A percentile compares a stretch with the other conserved stretches of the same genome.
Evolutionary conservation across 2,797 vertebrate genomes (phyloP).

Genomic region (Enteromius unitaeniatus): DNA sequence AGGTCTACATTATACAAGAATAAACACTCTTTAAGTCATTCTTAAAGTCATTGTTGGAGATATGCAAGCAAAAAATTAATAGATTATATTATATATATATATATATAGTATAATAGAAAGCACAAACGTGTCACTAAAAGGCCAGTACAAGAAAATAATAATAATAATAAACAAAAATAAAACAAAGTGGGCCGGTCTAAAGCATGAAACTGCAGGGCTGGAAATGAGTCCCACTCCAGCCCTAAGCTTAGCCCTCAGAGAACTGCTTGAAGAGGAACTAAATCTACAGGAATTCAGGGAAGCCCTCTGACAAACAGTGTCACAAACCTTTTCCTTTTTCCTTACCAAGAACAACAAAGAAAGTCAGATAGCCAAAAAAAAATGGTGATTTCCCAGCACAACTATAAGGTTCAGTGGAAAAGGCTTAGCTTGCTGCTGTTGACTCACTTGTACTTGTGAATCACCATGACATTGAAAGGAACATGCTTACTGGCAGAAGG

Average conservation of each 20-base stretch:
- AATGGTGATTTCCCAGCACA: neutral
- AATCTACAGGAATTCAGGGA: constrained; percentile 84
- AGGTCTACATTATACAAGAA: no score
- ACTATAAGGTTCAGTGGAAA: neutral
- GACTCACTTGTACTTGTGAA: constrained; percentile 87
- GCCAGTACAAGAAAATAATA: no score
- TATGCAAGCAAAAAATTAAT: no score
- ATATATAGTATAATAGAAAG: no score
- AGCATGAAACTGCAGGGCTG: no score
- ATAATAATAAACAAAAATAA: no score
- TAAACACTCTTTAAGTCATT: no score
- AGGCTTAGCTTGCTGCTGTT: neutral
- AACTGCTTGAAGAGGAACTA: constrained; percentile 83
- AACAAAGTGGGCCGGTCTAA: no score
- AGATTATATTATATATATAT: no score
- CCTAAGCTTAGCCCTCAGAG: constrained; percentile 83
- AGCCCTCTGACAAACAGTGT: constrained; percentile 83
- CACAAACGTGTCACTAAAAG: no score
- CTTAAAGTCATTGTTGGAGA: no score
- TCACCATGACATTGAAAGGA: constrained; percentile 83
- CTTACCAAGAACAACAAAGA: constrained; percentile 66
- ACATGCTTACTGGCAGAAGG: constrained; percentile 77
- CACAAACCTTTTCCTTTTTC: constrained; percentile 86
- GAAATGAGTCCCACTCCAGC: no score
- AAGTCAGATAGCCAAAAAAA: neutral